Conservation (phyloP, 2,888 invertebrate genomes). For the Calliopum simillimum region DNA sequence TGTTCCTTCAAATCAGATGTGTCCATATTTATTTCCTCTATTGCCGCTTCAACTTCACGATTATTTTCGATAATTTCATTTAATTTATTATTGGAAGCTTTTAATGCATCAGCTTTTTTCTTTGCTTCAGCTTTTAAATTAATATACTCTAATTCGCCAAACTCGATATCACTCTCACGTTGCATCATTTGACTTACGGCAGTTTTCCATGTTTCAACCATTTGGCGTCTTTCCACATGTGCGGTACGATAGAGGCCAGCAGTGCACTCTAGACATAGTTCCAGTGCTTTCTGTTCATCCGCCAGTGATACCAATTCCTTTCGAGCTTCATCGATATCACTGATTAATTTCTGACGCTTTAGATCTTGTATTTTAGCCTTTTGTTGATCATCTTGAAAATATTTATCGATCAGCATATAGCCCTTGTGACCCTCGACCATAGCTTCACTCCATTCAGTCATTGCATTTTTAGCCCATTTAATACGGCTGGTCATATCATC, state of each 20-base stretch:
- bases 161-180: conserved; percentile 75
- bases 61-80: conserved; percentile 70
- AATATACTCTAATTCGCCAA: conserved; percentile 66
- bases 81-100: conserved; percentile 69
- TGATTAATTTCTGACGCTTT: conserved; percentile 69
- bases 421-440: conserved; percentile 77
- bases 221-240: conserved; percentile 74
- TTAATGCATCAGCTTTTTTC: conserved; percentile 64
- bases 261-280: conserved; percentile 70
- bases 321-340: conserved; percentile 68
- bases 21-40: conserved; percentile 64
- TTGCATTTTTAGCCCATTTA: conserved; percentile 72
- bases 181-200: conserved; percentile 78
- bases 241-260: conserved; percentile 70
- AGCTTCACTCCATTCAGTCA: conserved; percentile 79
- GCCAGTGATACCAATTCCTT: conserved; percentile 67
- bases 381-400: conserved; percentile 77
- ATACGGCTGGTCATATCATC: conserved; percentile 75
- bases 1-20: conserved; percentile 63
- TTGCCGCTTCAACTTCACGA: conserved; percentile 66
- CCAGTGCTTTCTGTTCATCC: conserved; percentile 70
- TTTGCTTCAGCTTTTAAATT: conserved; percentile 54
- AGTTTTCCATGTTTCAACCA: conserved; percentile 79
- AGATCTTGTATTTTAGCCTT: conserved; percentile 74
- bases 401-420: conserved; percentile 77